These are phyloP conservation scores for Blera fallax DNA, from an alignment of 2,888 invertebrate species.

Conservation along the genomic window DNA sequence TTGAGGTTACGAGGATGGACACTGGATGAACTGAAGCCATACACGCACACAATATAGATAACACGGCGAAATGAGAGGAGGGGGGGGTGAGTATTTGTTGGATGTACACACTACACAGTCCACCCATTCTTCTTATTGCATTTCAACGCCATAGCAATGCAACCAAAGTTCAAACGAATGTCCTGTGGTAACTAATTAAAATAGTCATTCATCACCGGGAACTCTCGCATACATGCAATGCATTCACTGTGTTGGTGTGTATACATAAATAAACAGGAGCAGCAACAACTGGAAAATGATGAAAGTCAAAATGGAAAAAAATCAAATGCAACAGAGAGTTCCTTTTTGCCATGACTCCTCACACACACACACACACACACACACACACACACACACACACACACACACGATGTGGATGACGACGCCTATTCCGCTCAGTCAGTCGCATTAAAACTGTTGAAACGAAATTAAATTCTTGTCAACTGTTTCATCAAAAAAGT, in stretches of 20 bases:
- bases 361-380: background rate
- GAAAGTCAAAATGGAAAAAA: conserved; percentile 57
- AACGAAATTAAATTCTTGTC: conserved; percentile 73
- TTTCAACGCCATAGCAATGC: conserved; percentile 69
- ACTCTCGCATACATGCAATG: background rate
- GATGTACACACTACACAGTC: conserved; percentile 8
- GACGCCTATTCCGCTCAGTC: conserved; percentile 41
- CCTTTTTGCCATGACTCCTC: conserved; percentile 32
- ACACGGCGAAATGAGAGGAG: background rate
- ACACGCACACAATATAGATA: conserved; percentile 44
- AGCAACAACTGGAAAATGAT: conserved; percentile 64
- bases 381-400: background rate
- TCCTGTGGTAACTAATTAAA: conserved; percentile 82
- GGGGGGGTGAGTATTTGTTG: background rate
- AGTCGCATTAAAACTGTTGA: conserved; percentile 70
- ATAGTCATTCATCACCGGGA: conserved; percentile 81
- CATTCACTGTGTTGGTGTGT: conserved; percentile 16
- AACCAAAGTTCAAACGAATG: conserved; percentile 77
- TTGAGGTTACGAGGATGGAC: background rate
- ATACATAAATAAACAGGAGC: conserved; percentile 27
- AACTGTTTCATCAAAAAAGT: conserved; percentile 70
- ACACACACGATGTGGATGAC: background rate
- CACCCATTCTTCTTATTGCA: conserved; percentile 43
- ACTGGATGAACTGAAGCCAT: conserved; percentile 36
- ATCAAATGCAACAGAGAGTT: conserved; percentile 40